phyloP scores from a whole-genome alignment of 2,888 invertebrate species.

The Polymixis flavicincta region DNA sequence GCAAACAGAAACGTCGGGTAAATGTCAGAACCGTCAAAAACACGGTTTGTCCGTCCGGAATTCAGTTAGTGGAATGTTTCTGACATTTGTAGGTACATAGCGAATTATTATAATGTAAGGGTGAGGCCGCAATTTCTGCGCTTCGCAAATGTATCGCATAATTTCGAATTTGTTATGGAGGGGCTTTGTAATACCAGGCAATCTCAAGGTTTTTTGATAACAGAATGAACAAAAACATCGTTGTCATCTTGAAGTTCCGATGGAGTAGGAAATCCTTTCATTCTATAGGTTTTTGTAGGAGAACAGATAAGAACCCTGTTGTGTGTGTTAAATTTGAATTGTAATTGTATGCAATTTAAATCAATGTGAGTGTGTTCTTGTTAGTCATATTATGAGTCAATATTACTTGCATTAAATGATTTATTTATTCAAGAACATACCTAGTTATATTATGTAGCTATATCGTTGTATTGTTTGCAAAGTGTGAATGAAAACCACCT shows the following conservation, averaged over 20 bases:
- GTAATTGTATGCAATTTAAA: too few species aligned
- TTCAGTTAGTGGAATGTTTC: conserved; percentile 41
- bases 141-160: conserved; percentile 10
- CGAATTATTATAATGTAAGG: conserved; percentile 23
- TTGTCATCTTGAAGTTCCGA: background rate
- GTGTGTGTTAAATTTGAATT: too few species aligned
- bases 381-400: too few species aligned
- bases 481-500: too few species aligned
- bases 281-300: background rate
- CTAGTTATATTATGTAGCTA: too few species aligned
- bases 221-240: background rate
- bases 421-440: too few species aligned
- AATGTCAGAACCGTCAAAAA: conserved; percentile 40
- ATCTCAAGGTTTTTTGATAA: background rate
- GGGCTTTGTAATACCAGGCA: too few species aligned
- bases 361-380: too few species aligned
- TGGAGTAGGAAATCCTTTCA: background rate
- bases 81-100: conserved; percentile 15
- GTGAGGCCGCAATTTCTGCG: conserved; percentile 12
- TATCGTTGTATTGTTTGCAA: background rate
- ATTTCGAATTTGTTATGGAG: conserved; percentile 7
- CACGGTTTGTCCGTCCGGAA: conserved; percentile 33
- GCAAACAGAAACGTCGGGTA: conserved; percentile 4
- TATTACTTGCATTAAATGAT: too few species aligned
- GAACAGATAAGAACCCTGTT: background rate